These are phyloP conservation scores for Amiota mariae DNA, from an alignment of 2,888 invertebrate species.

Conservation along the genomic window DNA sequence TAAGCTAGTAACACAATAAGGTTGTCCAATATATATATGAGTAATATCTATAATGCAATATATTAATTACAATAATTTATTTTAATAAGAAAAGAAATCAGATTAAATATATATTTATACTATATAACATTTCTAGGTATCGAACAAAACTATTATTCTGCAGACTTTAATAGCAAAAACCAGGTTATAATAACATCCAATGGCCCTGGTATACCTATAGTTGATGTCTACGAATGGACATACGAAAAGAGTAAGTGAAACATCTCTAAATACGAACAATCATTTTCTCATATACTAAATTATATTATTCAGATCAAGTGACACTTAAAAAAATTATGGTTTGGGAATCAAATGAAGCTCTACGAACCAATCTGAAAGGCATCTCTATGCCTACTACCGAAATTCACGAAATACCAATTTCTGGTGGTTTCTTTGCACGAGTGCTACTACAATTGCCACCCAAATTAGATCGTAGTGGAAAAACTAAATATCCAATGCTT, in stretches of 20 bases:
- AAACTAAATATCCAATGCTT: slow-evolving; percentile 84
- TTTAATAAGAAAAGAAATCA: background rate
- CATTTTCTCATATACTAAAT: background rate
- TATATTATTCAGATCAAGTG: slow-evolving; percentile 59
- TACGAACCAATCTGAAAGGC: slow-evolving; percentile 74
- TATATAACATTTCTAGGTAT: slow-evolving; percentile 46
- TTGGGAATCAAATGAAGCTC: slow-evolving; percentile 81
- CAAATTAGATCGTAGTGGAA: slow-evolving; percentile 79
- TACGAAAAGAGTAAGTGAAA: slow-evolving; percentile 59
- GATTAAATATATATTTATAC: background rate
- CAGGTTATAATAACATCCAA: slow-evolving; percentile 85
- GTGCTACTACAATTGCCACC: slow-evolving; percentile 84
- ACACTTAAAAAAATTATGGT: slow-evolving; percentile 64
- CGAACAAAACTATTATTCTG: slow-evolving; percentile 73
- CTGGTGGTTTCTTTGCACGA: slow-evolving; percentile 80
- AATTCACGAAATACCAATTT: slow-evolving; percentile 78
- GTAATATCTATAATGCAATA: no score
- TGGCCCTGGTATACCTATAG: slow-evolving; percentile 89
- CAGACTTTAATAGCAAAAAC: slow-evolving; percentile 80
- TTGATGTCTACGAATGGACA: slow-evolving; percentile 76
- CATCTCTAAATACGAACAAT: background rate
- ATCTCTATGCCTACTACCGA: slow-evolving; percentile 77
- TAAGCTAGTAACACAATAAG: no score
- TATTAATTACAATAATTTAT: no score
- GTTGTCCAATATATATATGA: no score